phyloP scores from a whole-genome alignment of 2,113 vertebrate species.

The Micronycteris hirsuta region DNA sequence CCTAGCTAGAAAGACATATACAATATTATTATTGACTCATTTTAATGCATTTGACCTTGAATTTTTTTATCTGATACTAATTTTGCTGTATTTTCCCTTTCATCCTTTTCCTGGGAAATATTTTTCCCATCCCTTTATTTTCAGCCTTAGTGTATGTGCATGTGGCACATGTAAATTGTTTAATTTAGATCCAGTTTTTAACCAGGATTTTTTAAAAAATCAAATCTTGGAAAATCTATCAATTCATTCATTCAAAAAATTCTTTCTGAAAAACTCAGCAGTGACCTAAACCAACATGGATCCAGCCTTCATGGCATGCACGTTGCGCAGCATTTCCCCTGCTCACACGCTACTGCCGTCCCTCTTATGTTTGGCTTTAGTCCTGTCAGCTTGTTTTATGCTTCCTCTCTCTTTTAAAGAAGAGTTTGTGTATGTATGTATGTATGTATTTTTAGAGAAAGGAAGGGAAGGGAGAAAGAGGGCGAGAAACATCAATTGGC shows the following conservation, averaged over 20 bases:
- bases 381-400: background rate
- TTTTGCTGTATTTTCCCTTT: background rate
- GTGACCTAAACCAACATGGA: background rate
- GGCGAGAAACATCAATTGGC: too few relatives aligned
- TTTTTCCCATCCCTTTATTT: background rate
- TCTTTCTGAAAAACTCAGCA: background rate
- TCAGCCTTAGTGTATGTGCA: background rate
- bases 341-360: accelerated
- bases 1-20: background rate
- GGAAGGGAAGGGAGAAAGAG: too few relatives aligned
- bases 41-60: background rate
- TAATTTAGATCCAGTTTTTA: background rate
- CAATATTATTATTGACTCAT: background rate
- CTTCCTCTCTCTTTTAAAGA: background rate
- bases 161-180: background rate
- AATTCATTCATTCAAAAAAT: background rate
- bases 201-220: background rate
- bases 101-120: background rate
- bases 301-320: accelerated
- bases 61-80: background rate
- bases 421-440: too few relatives aligned
- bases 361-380: background rate
- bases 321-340: background rate
- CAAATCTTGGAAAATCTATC: background rate
- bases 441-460: background rate